Conservation (phyloP, 2,113 vertebrate species). For the Nothoprocta pentlandii region DNA sequence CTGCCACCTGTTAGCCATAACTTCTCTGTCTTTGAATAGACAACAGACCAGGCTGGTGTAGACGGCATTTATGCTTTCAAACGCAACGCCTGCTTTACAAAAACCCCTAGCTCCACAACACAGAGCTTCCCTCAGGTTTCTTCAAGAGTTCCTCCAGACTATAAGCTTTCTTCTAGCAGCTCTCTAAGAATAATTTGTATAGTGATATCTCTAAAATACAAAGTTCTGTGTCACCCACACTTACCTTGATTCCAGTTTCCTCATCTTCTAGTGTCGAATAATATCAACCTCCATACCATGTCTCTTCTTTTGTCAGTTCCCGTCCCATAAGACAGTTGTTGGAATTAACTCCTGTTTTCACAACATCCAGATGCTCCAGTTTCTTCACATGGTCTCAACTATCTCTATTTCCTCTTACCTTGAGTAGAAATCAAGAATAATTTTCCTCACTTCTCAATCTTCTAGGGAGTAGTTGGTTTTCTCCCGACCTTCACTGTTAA, state of each 20-base stretch:
- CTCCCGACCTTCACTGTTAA: background rate
- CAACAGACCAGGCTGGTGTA: background rate
- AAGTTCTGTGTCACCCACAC: background rate
- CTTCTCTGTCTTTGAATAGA: background rate
- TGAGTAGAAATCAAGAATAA: background rate
- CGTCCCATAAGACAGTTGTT: background rate
- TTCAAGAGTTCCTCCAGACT: background rate
- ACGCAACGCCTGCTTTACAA: background rate
- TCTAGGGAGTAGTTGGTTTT: background rate
- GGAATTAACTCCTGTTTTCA: background rate
- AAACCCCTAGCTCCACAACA: background rate
- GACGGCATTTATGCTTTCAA: background rate
- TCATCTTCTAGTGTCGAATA: background rate
- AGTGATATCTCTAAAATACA: background rate
- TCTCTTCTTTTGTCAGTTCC: background rate
- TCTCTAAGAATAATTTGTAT: background rate
- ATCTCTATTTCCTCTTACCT: background rate
- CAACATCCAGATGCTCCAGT: background rate
- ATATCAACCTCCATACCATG: background rate
- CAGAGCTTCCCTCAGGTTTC: background rate
- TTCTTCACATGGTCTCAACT: background rate
- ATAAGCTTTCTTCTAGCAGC: background rate
- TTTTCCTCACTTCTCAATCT: background rate
- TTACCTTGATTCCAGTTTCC: background rate
- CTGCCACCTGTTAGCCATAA: background rate